phyloP scores from a whole-genome alignment of 2,888 invertebrate genomes.

The Phyllotreta cruciferae region DNA sequence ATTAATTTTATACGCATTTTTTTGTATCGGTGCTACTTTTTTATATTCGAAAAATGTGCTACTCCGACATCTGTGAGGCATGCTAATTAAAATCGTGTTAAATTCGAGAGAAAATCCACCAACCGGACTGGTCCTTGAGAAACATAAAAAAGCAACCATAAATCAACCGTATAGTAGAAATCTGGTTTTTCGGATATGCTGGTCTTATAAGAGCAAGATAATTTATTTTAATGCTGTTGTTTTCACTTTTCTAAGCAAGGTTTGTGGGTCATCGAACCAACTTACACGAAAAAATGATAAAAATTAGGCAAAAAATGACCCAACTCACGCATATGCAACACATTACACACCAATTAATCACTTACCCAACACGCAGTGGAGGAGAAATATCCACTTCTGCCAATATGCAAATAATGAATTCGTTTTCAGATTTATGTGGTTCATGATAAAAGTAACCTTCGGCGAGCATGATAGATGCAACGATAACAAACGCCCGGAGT shows the following conservation, averaged over 20 bases:
- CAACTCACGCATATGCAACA: too few species aligned
- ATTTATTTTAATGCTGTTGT: background rate
- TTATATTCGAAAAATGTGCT: too few species aligned
- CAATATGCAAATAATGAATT: background rate
- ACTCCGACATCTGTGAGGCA: background rate
- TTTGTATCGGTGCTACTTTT: too few species aligned
- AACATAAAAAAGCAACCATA: background rate
- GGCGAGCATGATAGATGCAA: constrained; percentile 87
- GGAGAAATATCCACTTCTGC: background rate
- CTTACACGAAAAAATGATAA: background rate
- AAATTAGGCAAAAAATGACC: too few species aligned
- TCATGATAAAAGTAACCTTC: constrained; percentile 88
- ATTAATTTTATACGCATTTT: too few species aligned
- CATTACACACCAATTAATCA: background rate
- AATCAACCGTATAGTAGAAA: constrained; percentile 1
- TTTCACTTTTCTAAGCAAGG: constrained; percentile 8
- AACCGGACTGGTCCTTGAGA: constrained; percentile 6
- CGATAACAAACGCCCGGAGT: constrained; percentile 74
- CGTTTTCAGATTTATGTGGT: constrained; percentile 84
- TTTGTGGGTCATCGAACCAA: constrained; percentile 7
- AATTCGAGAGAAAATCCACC: background rate
- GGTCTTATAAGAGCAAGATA: constrained; percentile 4
- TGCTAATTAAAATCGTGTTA: background rate
- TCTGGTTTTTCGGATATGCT: background rate
- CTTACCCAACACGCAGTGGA: background rate